Base-by-base conservation (phyloP, 2,888 invertebrate species). In the Rambutsinella grinnellia region DNA sequence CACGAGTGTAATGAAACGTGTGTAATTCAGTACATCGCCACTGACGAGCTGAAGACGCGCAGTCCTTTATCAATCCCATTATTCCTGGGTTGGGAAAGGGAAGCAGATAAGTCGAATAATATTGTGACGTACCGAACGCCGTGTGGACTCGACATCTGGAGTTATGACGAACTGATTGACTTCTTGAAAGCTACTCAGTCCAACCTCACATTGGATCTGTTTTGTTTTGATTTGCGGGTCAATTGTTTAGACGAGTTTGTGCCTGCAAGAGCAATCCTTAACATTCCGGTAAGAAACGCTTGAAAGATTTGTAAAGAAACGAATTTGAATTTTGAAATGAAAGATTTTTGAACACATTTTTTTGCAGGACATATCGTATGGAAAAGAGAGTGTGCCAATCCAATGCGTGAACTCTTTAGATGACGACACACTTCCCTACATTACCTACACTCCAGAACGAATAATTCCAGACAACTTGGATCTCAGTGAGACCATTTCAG, bases 331-430 rank as follows among this genome's bases (percentile, higher is more conserved):
- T 5, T n/a, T n/a, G n/a, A n/a, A n/a, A n/a, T n/a, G n/a, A 54
- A 19, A 17, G 23, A 49, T n/a, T 10, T 17, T 49, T 10, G 10
- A 21, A 3, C 23, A 5, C 2, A 57, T 17, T 51, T 17, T 54
- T 44, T 62, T 87, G 71, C 85, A 89, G 86, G 92, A 92, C 86
- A 89, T 96, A 0, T 93, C 95, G 0, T 91, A 92, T 84, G 94
- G 96, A 10, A 91, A 92, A 75, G 98, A 98, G 87, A 92, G 92
- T 85, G 93, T 96, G 44, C 92, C 93, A 0, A 93, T 98, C 23
- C 93, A 94, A 0, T 94, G 95, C 84, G 94, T 97, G 0, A 98
- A 98, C 87, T 93, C 93, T 84, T 91, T 96, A 81, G 95, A 96
- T 86, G 90, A 91, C 24, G 90, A 92, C 0, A 88, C 93, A 82